Conservation (phyloP, 2,888 invertebrate genomes). For the Dryadula phaetusa region DNA sequence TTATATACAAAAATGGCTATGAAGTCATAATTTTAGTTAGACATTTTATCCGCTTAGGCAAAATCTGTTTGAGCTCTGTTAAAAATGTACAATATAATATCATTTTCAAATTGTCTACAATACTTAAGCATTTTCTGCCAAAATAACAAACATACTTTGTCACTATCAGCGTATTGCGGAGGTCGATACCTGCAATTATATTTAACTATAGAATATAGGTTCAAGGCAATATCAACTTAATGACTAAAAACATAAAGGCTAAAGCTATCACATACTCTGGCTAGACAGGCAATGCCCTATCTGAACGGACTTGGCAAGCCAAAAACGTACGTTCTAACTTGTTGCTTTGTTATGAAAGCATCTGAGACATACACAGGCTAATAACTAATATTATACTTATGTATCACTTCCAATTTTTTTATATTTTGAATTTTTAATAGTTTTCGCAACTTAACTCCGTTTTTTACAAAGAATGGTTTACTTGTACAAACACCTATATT, state of each 20-base stretch:
- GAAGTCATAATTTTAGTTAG: no score
- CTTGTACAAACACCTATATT: no score
- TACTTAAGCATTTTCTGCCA: neutral
- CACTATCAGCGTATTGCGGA: neutral
- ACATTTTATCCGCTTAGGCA: no score
- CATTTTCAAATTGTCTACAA: neutral
- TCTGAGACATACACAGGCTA: neutral
- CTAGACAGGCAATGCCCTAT: conserved; percentile 55
- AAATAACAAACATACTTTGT: neutral
- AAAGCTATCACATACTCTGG: conserved; percentile 34
- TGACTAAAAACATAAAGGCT: neutral
- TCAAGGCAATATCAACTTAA: conserved; percentile 18
- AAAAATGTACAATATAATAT: no score
- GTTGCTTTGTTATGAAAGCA: conserved; percentile 13
- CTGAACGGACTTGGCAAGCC: conserved; percentile 5
- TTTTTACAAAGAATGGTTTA: no score
- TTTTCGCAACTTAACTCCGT: no score
- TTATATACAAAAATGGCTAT: no score
- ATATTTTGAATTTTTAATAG: no score
- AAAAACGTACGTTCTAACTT: conserved; percentile 11
- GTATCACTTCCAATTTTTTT: neutral
- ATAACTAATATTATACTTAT: neutral
- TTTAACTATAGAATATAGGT: neutral
- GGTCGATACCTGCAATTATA: conserved; percentile 23
- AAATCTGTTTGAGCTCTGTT: no score